Percentiles rank a stretch among this genome's conserved stretches.
Evolutionary conservation across 2,113 vertebrate genomes (phyloP).

Genomic region (Catharus fuscescens): DNA sequence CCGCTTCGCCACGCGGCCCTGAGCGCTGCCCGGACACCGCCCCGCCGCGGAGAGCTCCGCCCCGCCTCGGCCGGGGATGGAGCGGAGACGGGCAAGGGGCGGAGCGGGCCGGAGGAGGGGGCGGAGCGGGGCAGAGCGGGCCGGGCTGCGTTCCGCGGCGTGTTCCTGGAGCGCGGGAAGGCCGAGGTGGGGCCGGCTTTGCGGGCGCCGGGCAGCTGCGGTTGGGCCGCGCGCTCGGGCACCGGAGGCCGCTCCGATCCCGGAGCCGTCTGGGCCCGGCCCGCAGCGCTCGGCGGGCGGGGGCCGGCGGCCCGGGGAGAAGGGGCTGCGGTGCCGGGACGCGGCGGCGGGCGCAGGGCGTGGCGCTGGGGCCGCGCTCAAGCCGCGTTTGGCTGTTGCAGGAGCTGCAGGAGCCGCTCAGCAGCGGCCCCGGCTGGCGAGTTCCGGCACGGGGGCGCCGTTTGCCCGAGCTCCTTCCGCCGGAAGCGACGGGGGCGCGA

Average conservation of each 20-base stretch:
- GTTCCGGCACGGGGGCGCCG: accelerated
- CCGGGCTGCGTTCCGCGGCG: too few relatives aligned
- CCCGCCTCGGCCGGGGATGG: not conserved
- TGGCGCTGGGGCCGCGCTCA: accelerated
- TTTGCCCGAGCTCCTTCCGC: accelerated
- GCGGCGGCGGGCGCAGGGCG: not conserved
- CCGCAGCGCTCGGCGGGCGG: not conserved
- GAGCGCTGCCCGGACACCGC: too few relatives aligned
- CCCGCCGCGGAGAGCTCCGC: accelerated
- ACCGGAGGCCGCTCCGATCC: not conserved
- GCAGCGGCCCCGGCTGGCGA: not conserved
- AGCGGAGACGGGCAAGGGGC: not conserved
- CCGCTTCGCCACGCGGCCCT: too few relatives aligned
- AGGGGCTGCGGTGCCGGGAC: not conserved
- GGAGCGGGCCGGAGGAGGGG: not conserved
- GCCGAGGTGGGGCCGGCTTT: not conserved
- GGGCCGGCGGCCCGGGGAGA: not conserved
- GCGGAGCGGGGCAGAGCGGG: not conserved
- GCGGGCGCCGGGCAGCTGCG: too few relatives aligned
- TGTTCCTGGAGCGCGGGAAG: not conserved
- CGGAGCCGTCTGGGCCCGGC: not conserved
- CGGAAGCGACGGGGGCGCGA: accelerated
- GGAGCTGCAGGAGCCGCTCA: accelerated
- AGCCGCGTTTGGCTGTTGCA: accelerated
- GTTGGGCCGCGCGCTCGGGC: not conserved